Percentiles rank a stretch among this genome's conserved stretches.
These are phyloP conservation scores for Frieseomelitta varia DNA, from an alignment of 1,140 invertebrate genomes.

Conservation along the genomic window DNA sequence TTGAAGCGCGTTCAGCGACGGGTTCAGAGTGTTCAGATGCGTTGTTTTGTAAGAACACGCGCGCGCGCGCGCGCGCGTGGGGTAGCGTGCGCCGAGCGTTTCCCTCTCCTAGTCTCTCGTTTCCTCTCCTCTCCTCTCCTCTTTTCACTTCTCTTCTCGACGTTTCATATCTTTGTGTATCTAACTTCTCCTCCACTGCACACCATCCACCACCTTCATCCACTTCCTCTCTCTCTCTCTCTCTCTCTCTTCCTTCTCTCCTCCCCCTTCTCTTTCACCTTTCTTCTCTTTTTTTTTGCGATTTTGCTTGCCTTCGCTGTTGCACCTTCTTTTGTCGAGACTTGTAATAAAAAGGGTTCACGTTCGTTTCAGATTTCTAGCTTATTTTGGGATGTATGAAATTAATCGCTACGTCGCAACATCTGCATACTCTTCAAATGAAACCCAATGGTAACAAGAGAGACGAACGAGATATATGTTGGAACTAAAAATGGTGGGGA, in stretches of 20 bases:
- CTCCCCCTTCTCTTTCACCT: not conserved
- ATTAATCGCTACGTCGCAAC: not conserved
- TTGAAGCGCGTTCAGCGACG: constrained; percentile 68
- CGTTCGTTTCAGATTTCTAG: constrained; percentile 1
- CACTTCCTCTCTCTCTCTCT: constrained; percentile 38
- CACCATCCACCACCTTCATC: constrained; percentile 34
- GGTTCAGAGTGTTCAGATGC: constrained; percentile 72
- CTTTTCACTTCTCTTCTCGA: constrained; percentile 10
- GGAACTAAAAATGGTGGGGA: not conserved
- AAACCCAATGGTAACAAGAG: constrained; percentile 48
- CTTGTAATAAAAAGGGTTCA: constrained; percentile 30
- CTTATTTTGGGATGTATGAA: constrained; percentile 13
- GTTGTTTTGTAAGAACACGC: constrained; percentile 71
- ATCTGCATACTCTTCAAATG: constrained; percentile 16
- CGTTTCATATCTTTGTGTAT: constrained; percentile 26
- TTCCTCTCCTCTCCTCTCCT: constrained; percentile 13
- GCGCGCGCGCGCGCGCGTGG: constrained; percentile 61
- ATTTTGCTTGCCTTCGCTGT: constrained; percentile 1
- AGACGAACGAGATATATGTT: constrained; percentile 15
- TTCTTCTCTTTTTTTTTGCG: not conserved
- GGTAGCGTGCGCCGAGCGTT: constrained; percentile 61
- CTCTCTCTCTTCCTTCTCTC: not conserved
- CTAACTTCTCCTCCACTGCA: constrained; percentile 38
- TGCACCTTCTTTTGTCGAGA: constrained; percentile 6
- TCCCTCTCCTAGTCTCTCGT: constrained; percentile 55